phyloP scores from a whole-genome alignment of 2,888 invertebrate genomes.

The Luperina testacea region DNA sequence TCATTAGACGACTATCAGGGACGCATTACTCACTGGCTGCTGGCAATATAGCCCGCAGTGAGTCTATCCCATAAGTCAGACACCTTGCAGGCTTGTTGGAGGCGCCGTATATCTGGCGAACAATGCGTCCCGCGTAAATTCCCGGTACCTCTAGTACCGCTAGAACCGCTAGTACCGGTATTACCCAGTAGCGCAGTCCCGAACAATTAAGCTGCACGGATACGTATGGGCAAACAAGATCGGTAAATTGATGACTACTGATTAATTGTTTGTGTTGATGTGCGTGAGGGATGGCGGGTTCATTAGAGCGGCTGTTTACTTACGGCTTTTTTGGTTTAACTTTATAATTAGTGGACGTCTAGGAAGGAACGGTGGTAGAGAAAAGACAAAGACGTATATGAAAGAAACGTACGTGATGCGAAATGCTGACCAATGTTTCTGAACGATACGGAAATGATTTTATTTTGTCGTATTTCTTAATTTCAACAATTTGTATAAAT shows the following conservation, averaged over 20 bases:
- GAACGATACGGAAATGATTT: neutral
- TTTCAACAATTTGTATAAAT: neutral
- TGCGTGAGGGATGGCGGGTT: conserved; percentile 45
- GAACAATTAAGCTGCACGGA: conserved; percentile 62
- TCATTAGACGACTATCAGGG: conserved; percentile 65
- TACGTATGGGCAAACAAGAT: conserved; percentile 59
- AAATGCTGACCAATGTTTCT: neutral
- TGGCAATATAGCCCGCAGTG: conserved; percentile 64
- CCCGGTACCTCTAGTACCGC: conserved; percentile 25
- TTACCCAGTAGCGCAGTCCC: conserved; percentile 34
- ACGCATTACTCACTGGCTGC: conserved; percentile 56
- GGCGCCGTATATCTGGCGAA: conserved; percentile 67
- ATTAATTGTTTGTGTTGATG: conserved; percentile 66
- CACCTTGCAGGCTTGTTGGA: conserved; percentile 60
- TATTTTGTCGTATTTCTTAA: neutral
- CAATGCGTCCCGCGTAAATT: conserved; percentile 66
- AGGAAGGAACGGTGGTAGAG: neutral
- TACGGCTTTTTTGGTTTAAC: conserved; percentile 37
- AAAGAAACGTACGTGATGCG: neutral
- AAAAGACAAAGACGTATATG: neutral
- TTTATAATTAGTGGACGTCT: conserved; percentile 5
- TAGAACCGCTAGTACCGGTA: conserved; percentile 8
- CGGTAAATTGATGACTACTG: conserved; percentile 63
- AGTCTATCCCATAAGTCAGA: conserved; percentile 67
- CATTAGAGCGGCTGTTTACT: conserved; percentile 48